Evolutionary conservation across 2,888 invertebrate genomes (phyloP).

Genomic region (Drosophila monieri): DNA sequence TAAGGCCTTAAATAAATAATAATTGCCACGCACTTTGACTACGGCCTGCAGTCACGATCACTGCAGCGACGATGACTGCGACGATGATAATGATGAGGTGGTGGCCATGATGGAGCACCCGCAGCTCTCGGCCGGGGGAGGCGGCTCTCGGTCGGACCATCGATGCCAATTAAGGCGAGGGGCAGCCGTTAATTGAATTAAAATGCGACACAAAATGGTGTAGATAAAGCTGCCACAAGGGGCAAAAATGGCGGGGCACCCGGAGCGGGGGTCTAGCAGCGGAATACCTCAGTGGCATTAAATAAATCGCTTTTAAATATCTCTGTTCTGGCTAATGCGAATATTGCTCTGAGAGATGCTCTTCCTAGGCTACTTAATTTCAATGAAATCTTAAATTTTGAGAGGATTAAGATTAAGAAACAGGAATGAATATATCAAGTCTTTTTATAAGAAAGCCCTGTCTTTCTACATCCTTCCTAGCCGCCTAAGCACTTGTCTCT

Average conservation of each 20-base stretch:
- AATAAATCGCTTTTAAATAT: constrained; percentile 33
- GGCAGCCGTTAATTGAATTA: constrained; percentile 67
- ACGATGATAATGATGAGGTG: constrained; percentile 15
- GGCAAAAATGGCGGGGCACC: constrained; percentile 7
- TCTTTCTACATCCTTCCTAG: not conserved
- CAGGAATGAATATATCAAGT: not conserved
- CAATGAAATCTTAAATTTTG: not conserved
- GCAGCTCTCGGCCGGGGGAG: constrained; percentile 42
- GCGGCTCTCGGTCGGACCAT: constrained; percentile 54
- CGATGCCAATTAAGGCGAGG: constrained; percentile 69
- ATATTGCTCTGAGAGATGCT: constrained; percentile 9
- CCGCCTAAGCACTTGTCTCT: constrained; percentile 11
- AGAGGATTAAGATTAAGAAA: not conserved
- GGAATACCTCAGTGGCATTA: constrained; percentile 1
- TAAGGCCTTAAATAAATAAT: constrained; percentile 72
- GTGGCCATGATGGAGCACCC: constrained; percentile 53
- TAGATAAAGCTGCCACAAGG: constrained; percentile 26
- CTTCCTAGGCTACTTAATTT: not conserved
- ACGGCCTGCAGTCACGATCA: constrained; percentile 44
- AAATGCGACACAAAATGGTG: constrained; percentile 52
- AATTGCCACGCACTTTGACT: constrained; percentile 81
- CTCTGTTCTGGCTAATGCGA: constrained; percentile 4
- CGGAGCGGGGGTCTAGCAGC: not conserved
- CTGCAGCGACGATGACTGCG: not conserved
- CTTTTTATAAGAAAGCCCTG: not conserved